phyloP scores from a whole-genome alignment of 2,888 invertebrate genomes.

The Melinaea marsaeus region DNA sequence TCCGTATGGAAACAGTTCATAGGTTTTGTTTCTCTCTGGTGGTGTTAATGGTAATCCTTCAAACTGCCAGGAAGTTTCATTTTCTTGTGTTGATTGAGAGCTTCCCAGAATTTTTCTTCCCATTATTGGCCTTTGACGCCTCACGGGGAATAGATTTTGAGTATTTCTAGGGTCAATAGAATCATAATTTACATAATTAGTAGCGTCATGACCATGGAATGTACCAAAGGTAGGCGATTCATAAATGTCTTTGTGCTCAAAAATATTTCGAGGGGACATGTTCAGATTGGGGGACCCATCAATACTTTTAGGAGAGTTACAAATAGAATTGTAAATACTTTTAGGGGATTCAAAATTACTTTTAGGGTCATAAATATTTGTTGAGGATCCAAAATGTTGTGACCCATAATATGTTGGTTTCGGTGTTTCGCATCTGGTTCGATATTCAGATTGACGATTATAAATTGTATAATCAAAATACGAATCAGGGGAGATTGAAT shows the following conservation, averaged over 20 bases:
- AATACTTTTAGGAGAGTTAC: background rate
- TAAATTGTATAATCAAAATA: constrained; percentile 43
- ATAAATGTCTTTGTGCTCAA: background rate
- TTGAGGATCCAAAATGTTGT: background rate
- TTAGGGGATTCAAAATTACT: background rate
- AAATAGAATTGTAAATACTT: background rate
- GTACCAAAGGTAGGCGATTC: background rate
- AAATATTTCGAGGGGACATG: background rate
- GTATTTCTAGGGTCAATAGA: background rate
- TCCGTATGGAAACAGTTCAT: constrained; percentile 57
- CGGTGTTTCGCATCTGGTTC: constrained; percentile 23
- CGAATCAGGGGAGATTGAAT: constrained; percentile 63
- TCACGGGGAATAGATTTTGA: constrained; percentile 8
- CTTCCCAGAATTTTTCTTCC: constrained; percentile 54
- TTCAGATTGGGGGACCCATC: background rate
- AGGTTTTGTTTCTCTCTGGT: constrained; percentile 39
- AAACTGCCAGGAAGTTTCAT: constrained; percentile 26
- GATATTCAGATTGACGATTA: constrained; percentile 17
- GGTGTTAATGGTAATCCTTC: constrained; percentile 35
- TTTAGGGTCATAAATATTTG: background rate
- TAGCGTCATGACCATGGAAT: background rate
- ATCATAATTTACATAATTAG: constrained; percentile 6
- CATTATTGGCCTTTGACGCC: constrained; percentile 49
- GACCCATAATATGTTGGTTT: constrained; percentile 13
- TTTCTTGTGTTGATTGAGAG: constrained; percentile 19